Evolutionary conservation across 2,888 invertebrate species (phyloP), one percentile per base, ranked within the genome.

Genomic region (Cerastis leucographa): DNA sequence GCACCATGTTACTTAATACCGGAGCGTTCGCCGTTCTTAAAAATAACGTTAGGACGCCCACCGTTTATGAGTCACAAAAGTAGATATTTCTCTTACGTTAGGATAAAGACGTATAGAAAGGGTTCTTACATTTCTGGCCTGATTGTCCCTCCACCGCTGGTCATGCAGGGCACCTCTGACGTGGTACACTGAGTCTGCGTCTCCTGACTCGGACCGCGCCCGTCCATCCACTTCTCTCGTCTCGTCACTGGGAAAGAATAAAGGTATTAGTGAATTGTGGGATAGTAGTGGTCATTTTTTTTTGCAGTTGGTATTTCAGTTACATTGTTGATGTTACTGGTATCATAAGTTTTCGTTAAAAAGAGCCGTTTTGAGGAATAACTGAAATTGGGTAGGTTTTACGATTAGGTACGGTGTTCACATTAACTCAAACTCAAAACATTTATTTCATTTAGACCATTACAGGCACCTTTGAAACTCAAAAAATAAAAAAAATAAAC

Each of bases 151-250:
- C 94, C 94, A 94, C 78, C 96, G 88, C 2, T 89, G 85, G 86
- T 96, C 96, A 90, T 96, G 95, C 89, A 97, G 89, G 87, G 97
- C 96, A 67, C 97, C 95, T 85, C 95, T 89, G 66, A 96, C 97
- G 92, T 97, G 97, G 89, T 97, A 98, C 84, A 98, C 98, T 77
- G 98, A 98, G 90, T 98, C 98, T n/a, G 97, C 97, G 90, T 98
- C 98, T 0, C 97, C 98, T 0, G 98, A 98, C 94, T 98, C 98
- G 44, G 98, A 98, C 73, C 98, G 97, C 80, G 98, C 97, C 73
- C 98, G 97, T 71, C 98, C 94, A 89, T 97, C 93, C 83, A 97
- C 97, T 93, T 97, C 97, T 84, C 96, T 97, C 79, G 97, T 98
- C 89, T 99, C 99, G 93, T 99, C 99, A 95, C 99, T 99, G 96